Evolutionary conservation across 2,797 vertebrate species (phyloP).

Genomic region (Adelosebastes latens): DNA sequence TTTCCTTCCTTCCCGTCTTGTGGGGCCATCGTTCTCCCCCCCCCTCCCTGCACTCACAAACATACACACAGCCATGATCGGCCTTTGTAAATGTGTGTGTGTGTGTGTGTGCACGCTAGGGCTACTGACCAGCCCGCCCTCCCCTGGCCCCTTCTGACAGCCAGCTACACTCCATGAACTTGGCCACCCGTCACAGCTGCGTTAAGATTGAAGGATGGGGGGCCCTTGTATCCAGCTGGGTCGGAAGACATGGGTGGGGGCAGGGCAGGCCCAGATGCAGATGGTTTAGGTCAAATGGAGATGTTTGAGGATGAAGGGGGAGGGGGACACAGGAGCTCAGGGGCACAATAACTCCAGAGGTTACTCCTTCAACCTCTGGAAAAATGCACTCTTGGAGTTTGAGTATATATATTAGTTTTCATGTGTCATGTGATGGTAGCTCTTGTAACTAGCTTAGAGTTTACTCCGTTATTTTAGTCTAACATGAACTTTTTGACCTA

Average conservation of each 20-base stretch:
- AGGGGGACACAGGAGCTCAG: constrained; percentile 72
- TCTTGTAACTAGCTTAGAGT: not conserved
- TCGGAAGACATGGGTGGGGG: constrained; percentile 76
- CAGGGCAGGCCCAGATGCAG: constrained; percentile 79
- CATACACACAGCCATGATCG: constrained; percentile 67
- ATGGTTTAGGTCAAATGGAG: constrained; percentile 84
- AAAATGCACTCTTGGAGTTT: constrained; percentile 61
- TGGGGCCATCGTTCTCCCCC: constrained; percentile 66
- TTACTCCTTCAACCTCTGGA: constrained; percentile 67
- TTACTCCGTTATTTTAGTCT: not conserved
- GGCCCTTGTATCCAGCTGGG: constrained; percentile 81
- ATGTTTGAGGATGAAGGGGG: constrained; percentile 79
- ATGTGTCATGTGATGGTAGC: constrained; percentile 38
- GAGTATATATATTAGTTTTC: constrained; percentile 46
- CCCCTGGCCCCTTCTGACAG: constrained; percentile 69
- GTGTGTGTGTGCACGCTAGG: not conserved
- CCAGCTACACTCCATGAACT: constrained; percentile 78
- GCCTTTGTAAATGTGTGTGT: constrained; percentile 27
- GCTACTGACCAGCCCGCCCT: constrained; percentile 74
- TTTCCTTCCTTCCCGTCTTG: constrained; percentile 81
- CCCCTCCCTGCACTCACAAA: constrained; percentile 65
- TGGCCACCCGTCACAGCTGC: constrained; percentile 82
- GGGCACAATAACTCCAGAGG: constrained; percentile 78
- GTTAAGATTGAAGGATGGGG: constrained; percentile 80
- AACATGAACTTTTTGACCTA: constrained; percentile 10